phyloP scores from a whole-genome alignment of 2,797 vertebrate species.

The Catharus ustulatus region DNA sequence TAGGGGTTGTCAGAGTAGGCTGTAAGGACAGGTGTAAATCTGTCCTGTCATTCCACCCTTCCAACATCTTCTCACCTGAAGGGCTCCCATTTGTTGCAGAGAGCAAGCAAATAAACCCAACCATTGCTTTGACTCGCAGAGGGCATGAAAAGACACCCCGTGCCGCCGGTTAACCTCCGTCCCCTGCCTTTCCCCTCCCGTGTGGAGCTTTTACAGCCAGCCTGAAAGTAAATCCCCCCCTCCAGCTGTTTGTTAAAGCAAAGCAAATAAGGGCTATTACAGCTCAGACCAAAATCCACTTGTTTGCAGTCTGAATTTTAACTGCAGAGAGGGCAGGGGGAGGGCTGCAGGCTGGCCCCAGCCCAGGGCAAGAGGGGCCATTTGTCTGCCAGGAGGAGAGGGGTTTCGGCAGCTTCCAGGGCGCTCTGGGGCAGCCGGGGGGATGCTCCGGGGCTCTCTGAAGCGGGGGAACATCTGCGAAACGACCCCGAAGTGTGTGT shows the following conservation, averaged over 20 bases:
- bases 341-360: conserved; percentile 22
- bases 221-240: conserved; percentile 59
- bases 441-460: background rate
- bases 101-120: conserved; percentile 72
- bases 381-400: conserved; percentile 56
- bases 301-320: conserved; percentile 64
- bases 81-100: conserved; percentile 82
- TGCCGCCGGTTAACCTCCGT: conserved; percentile 40
- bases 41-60: conserved; percentile 83
- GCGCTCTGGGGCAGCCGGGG: background rate
- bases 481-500: conserved; percentile 15
- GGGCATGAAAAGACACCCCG: conserved; percentile 44
- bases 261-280: conserved; percentile 74
- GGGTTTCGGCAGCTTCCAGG: conserved; percentile 30
- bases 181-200: conserved; percentile 29
- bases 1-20: conserved; percentile 80
- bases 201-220: conserved; percentile 41
- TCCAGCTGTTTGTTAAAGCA: conserved; percentile 76
- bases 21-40: conserved; percentile 95
- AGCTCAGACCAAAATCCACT: conserved; percentile 64
- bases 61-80: conserved; percentile 85
- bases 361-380: conserved; percentile 51
- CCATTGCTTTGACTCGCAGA: conserved; percentile 31
- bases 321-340: background rate
- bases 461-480: conserved; percentile 21